Conservation (phyloP, 2,888 invertebrate species). For the Ceraclea dissimilis region DNA sequence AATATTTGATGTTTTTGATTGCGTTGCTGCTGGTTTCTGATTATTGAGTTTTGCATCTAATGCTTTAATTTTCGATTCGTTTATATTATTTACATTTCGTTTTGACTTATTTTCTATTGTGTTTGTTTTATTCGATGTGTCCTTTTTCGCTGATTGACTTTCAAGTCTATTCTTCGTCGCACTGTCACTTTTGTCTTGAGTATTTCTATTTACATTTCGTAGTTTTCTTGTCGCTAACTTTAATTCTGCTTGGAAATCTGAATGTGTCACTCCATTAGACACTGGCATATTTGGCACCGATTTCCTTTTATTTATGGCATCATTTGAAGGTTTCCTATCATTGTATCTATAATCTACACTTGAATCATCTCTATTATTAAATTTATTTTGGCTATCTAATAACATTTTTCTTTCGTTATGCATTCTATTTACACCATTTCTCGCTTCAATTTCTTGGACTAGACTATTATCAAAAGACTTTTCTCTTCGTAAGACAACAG, state of each 20-base stretch:
- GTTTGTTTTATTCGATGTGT: constrained; percentile 26
- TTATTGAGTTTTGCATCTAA: constrained; percentile 12
- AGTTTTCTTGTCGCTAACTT: constrained; percentile 48
- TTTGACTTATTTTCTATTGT: constrained; percentile 35
- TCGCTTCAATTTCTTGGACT: constrained; percentile 27
- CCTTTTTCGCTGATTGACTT: constrained; percentile 25
- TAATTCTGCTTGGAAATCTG: constrained; percentile 48
- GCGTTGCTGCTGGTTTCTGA: constrained; percentile 7
- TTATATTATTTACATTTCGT: constrained; percentile 31
- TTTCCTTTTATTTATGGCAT: constrained; percentile 20
- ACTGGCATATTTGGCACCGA: constrained; percentile 13
- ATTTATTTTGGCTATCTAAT: constrained; percentile 21
- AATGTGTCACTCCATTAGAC: constrained; percentile 27
- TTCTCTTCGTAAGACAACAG: constrained; percentile 42
- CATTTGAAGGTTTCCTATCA: constrained; percentile 13
- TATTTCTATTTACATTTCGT: constrained; percentile 33
- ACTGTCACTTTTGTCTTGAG: constrained; percentile 10
- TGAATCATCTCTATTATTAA: constrained; percentile 19
- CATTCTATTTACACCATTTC: constrained; percentile 23
- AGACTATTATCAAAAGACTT: constrained; percentile 46
- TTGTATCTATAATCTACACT: constrained; percentile 18
- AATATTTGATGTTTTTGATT: constrained; percentile 19
- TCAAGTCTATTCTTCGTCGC: constrained; percentile 40
- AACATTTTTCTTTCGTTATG: constrained; percentile 21
- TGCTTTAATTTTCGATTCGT: constrained; percentile 26